A percentile compares a stretch with the other conserved stretches of the same genome.
Conservation (phyloP, 2,797 vertebrate genomes). For the Aphelocoma californica region DNA sequence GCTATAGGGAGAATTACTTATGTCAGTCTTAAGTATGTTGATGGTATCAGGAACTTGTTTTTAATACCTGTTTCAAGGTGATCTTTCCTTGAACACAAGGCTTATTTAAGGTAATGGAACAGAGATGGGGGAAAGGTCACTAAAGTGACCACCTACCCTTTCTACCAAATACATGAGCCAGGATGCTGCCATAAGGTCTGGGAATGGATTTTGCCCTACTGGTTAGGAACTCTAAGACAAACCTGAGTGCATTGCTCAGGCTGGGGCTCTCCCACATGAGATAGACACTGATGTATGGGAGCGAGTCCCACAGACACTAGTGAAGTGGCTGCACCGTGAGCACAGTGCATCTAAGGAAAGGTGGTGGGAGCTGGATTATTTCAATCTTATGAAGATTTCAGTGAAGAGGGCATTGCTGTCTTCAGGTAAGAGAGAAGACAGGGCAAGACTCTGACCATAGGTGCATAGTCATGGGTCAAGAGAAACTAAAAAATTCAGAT, state of each 20-base stretch:
- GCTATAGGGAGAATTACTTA: background rate
- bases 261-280: background rate
- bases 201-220: background rate
- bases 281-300: background rate
- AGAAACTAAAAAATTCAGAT: background rate
- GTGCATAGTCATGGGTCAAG: background rate
- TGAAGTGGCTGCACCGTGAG: background rate
- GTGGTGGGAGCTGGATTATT: background rate
- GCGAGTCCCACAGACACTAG: fast-evolving
- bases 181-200: background rate
- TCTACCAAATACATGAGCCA: background rate
- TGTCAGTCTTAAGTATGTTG: background rate
- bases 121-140: background rate
- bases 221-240: background rate
- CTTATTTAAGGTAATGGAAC: background rate
- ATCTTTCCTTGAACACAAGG: background rate
- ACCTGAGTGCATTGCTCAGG: background rate
- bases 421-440: background rate
- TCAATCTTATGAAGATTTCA: background rate
- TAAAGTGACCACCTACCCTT: background rate
- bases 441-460: background rate
- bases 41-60: background rate
- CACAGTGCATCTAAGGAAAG: background rate
- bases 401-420: background rate
- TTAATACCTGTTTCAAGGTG: background rate